Evolutionary conservation across 2,888 invertebrate species (phyloP).

Genomic region (Horisme vitalbata): DNA sequence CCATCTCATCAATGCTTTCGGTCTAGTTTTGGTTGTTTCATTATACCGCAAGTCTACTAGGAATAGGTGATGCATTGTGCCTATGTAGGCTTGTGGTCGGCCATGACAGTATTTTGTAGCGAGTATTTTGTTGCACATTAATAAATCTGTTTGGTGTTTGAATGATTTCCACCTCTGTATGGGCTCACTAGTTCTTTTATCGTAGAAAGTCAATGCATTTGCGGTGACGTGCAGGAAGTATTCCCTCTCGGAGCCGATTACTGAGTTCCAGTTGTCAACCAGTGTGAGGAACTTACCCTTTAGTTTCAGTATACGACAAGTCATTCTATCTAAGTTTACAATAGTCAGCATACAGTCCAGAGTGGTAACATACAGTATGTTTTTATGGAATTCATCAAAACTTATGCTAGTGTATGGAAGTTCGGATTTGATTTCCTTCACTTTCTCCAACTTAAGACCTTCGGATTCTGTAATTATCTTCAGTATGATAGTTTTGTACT

Average conservation of each 20-base stretch:
- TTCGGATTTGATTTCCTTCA: constrained; percentile 58
- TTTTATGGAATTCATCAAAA: constrained; percentile 65
- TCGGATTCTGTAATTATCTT: constrained; percentile 48
- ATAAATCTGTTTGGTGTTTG: constrained; percentile 51
- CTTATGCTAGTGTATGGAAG: constrained; percentile 65
- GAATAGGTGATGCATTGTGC: constrained; percentile 65
- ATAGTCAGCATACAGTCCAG: constrained; percentile 60
- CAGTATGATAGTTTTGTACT: constrained; percentile 59
- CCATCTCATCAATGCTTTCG: constrained; percentile 76
- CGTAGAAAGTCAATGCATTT: constrained; percentile 60
- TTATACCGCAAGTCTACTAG: constrained; percentile 61
- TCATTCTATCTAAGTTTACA: constrained; percentile 66
- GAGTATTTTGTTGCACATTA: constrained; percentile 58
- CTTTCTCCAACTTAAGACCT: constrained; percentile 46
- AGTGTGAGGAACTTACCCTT: constrained; percentile 44
- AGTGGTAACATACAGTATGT: constrained; percentile 64
- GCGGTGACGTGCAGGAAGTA: constrained; percentile 58
- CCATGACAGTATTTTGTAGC: constrained; percentile 54
- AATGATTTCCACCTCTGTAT: constrained; percentile 52
- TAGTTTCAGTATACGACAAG: constrained; percentile 53
- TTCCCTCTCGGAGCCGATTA: constrained; percentile 57
- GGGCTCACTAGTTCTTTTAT: constrained; percentile 60
- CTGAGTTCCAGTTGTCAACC: constrained; percentile 67
- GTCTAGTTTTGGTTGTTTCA: constrained; percentile 40
- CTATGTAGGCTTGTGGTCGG: constrained; percentile 56